Conservation (phyloP, 2,888 invertebrate species). For the Drosophila diplacantha region DNA sequence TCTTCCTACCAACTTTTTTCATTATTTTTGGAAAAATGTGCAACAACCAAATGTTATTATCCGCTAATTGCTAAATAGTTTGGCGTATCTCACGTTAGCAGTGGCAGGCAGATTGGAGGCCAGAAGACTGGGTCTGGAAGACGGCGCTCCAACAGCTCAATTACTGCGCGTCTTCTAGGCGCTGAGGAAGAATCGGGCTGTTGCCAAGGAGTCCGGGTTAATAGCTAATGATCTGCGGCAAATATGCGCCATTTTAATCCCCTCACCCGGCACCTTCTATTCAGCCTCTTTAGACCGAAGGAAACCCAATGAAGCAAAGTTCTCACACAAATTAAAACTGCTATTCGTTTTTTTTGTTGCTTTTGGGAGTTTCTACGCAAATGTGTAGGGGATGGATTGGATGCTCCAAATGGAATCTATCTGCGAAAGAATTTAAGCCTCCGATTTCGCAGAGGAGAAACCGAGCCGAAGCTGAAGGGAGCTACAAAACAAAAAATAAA, state of each 20-base stretch:
- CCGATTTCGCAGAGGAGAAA: constrained; percentile 57
- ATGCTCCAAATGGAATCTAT: constrained; percentile 41
- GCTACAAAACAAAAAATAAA: constrained; percentile 6
- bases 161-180: constrained; percentile 19
- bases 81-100: constrained; percentile 35
- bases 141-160: constrained; percentile 32
- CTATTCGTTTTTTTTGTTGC: constrained; percentile 7
- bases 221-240: constrained; percentile 64
- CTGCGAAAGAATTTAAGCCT: constrained; percentile 64
- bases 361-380: constrained; percentile 46
- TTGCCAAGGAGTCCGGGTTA: constrained; percentile 52
- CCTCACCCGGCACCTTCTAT: constrained; percentile 12
- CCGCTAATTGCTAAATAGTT: constrained; percentile 41
- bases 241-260: constrained; percentile 68
- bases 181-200: constrained; percentile 26
- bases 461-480: constrained; percentile 5
- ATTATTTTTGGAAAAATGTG: constrained; percentile 22
- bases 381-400: constrained; percentile 49
- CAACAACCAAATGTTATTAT: constrained; percentile 35
- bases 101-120: constrained; percentile 31
- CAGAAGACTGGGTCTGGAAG: constrained; percentile 8
- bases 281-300: constrained; percentile 8
- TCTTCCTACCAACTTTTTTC: constrained; percentile 11
- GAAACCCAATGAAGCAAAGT: constrained; percentile 43
- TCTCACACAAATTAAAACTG: constrained; percentile 67